phyloP scores from a whole-genome alignment of 2,797 vertebrate genomes.

The Lerista edwardsae region DNA sequence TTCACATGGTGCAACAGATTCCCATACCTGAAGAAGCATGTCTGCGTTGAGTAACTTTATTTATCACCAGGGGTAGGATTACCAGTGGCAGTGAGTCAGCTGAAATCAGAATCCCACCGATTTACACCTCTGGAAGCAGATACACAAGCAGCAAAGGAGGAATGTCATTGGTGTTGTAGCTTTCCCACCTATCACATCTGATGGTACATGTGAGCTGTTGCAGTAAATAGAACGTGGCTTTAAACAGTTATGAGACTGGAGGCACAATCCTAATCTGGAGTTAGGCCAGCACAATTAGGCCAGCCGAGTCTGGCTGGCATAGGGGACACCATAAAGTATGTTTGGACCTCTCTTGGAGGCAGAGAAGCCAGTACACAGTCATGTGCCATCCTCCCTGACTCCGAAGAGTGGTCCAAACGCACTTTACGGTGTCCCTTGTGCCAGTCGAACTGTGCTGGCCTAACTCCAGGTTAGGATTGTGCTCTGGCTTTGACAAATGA shows the following conservation, averaged over 20 bases:
- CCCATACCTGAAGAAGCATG: background rate
- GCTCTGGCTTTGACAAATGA: rapidly evolving
- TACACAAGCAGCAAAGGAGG: background rate
- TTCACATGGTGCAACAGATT: background rate
- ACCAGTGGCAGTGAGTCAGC: background rate
- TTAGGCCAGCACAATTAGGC: too few relatives aligned
- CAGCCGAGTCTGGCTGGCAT: too few relatives aligned
- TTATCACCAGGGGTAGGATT: background rate
- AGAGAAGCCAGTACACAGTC: too few relatives aligned
- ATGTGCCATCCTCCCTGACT: too few relatives aligned
- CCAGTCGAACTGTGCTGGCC: too few relatives aligned
- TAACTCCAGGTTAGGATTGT: too few relatives aligned
- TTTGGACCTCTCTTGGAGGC: too few relatives aligned
- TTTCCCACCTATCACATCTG: background rate
- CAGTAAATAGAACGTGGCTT: background rate
- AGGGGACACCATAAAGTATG: too few relatives aligned
- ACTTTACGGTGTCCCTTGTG: too few relatives aligned
- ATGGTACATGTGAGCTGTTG: background rate
- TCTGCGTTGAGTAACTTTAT: background rate
- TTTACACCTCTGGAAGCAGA: conserved; percentile 4
- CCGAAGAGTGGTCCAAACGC: too few relatives aligned
- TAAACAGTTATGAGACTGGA: background rate
- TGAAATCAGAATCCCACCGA: background rate
- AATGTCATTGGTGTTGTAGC: background rate
- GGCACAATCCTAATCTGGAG: too few relatives aligned